Evolutionary conservation across 2,797 vertebrate species (phyloP).

Genomic region (Labroides dimidiatus): DNA sequence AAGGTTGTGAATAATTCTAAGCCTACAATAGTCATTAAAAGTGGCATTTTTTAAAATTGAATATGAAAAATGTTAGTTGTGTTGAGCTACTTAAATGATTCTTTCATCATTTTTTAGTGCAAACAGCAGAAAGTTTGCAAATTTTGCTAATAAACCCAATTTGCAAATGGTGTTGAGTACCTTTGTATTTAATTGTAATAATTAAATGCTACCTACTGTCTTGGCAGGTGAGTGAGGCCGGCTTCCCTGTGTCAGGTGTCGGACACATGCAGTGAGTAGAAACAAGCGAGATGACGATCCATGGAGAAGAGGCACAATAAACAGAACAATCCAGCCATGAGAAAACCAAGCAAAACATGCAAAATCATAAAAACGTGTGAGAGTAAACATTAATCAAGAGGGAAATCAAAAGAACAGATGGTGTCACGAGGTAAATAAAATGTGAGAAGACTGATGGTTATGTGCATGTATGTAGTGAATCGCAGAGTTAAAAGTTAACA

Average conservation of each 20-base stretch:
- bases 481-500: slow-evolving; percentile 73
- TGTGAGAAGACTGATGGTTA: slow-evolving; percentile 48
- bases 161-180: too few species aligned
- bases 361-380: slow-evolving; percentile 38
- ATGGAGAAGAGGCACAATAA: slow-evolving; percentile 31
- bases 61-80: too few species aligned
- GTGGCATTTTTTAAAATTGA: too few species aligned
- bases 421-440: slow-evolving; percentile 54
- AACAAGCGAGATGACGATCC: slow-evolving; percentile 60
- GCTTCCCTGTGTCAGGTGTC: slow-evolving; percentile 75
- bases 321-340: slow-evolving; percentile 53
- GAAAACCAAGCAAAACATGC: slow-evolving; percentile 54
- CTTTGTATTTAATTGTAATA: slow-evolving; percentile 14
- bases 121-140: too few species aligned
- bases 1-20: too few species aligned
- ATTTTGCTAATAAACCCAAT: too few species aligned
- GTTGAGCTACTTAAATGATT: too few species aligned
- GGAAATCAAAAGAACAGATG: slow-evolving; percentile 61
- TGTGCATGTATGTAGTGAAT: slow-evolving; percentile 60
- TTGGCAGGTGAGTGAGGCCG: slow-evolving; percentile 82
- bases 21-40: too few species aligned
- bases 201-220: slow-evolving; percentile 86
- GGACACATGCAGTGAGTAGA: slow-evolving; percentile 62
- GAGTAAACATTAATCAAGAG: slow-evolving; percentile 44
- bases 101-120: too few species aligned